Base-by-base conservation (phyloP, 2,888 invertebrate genomes). In the Steinernema hermaphroditum region DNA sequence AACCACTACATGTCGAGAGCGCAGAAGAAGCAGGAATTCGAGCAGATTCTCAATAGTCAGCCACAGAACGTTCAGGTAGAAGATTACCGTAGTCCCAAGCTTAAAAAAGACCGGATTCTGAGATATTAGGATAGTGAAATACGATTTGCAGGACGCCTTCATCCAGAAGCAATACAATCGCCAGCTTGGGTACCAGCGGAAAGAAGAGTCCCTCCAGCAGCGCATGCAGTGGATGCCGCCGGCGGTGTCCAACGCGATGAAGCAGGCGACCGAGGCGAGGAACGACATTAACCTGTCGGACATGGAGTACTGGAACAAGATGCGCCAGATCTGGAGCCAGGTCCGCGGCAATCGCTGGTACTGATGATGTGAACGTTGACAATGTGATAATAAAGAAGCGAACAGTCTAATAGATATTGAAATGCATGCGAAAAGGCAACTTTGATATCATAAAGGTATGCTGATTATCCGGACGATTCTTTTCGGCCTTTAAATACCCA, bases 21-120 rank as follows among this genome's bases (percentile, higher is more conserved):
- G 27, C 54, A 54, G 54, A 54, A 54, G 54, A 54, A 54, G 54
- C 24, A 54, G 27, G 54, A 54, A 16, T 54, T 54, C 16, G 54
- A 54, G 27, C 19, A 54, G 54, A 54, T 54, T 27, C 27, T 54
- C 6, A 9, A 24, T 4, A 54, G 54, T 24, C 54, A 54, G 54
- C 54, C 54, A 8, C 54, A 54, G 54, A 14, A 24, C 9, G 54
- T 54, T 27, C 22, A 54, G 54, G 54, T 54, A 27, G 27, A 27
- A n/a, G n/a, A n/a, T n/a, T n/a, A n/a, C n/a, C 27, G 16, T 19
- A 2, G 46, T 8, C 43, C 9, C 43, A 16, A 12, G 8, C 16
- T 8, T 41, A 16, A 8, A 8, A 8, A 46, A 16, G 46, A 16
- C 22, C 4, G 22, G n/a, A n/a, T 16, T 46, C 46, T 16, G 6